Percentiles rank a stretch among this genome's conserved stretches.
These are phyloP conservation scores for Myotis yumanensis DNA, from an alignment of 2,113 vertebrate genomes.

Conservation along the genomic window DNA sequence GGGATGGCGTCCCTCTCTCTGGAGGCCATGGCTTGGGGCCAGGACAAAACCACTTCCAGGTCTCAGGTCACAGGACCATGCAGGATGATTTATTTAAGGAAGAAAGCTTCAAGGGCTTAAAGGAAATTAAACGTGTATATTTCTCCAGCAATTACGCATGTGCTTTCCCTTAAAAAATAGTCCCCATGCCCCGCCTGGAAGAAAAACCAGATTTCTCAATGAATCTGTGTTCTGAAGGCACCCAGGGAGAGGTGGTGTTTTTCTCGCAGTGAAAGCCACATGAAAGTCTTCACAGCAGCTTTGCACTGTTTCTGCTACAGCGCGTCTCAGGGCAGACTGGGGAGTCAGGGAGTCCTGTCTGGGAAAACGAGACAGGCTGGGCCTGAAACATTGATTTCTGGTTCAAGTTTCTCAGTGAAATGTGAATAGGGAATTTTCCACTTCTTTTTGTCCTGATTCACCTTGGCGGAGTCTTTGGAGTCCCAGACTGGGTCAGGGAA, in stretches of 20 bases:
- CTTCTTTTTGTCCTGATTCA: conserved; percentile 65
- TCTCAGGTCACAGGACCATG: conserved; percentile 47
- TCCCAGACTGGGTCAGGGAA: conserved; percentile 27
- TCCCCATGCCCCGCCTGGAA: conserved; percentile 47
- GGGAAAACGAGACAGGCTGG: conserved; percentile 73
- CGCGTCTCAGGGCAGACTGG: conserved; percentile 2
- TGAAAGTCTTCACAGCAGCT: conserved; percentile 52
- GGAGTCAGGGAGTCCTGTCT: conserved; percentile 66
- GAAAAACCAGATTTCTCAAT: conserved; percentile 72
- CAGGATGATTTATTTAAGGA: conserved; percentile 58
- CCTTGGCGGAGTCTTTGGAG: conserved; percentile 62
- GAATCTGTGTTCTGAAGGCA: conserved; percentile 75
- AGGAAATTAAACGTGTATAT: conserved; percentile 47
- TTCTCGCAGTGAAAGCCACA: conserved; percentile 75
- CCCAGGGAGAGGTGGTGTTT: conserved; percentile 57
- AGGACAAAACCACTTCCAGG: conserved; percentile 59
- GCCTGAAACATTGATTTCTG: conserved; percentile 74
- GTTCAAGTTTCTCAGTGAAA: conserved; percentile 65
- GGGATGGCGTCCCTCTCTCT: conserved; percentile 26
- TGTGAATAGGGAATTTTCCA: conserved; percentile 69
- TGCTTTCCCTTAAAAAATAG: conserved; percentile 56
- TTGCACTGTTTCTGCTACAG: background rate
- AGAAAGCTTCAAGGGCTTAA: conserved; percentile 32
- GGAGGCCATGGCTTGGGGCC: conserved; percentile 44
- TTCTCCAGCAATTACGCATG: conserved; percentile 45